A percentile compares a stretch with the other conserved stretches of the same genome.
Conservation (phyloP, 2,113 vertebrate genomes). For the Progne subis region DNA sequence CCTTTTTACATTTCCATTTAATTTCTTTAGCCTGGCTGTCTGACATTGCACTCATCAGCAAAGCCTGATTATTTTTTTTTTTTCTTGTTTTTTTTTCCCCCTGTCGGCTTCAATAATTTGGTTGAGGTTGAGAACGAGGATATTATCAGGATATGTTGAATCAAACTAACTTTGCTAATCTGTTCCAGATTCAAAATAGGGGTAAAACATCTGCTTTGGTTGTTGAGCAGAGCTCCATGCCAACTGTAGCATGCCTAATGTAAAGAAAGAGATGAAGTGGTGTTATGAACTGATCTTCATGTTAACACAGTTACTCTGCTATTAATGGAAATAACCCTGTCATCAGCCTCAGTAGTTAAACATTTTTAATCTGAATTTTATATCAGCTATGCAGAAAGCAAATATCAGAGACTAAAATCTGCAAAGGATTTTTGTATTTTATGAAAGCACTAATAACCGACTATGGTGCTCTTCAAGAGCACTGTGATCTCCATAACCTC, state of each 20-base stretch:
- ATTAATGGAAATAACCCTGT: slow-evolving; percentile 17
- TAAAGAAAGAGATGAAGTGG: slow-evolving; percentile 14
- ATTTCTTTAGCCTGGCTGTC: background rate
- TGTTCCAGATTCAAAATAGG: slow-evolving; percentile 42
- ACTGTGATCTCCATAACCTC: background rate
- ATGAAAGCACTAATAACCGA: background rate
- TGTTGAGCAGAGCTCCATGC: background rate
- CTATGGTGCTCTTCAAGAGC: background rate
- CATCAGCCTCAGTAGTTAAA: background rate
- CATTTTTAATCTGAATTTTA: background rate
- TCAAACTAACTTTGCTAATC: background rate
- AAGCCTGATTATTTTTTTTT: background rate
- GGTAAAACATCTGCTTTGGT: slow-evolving; percentile 34
- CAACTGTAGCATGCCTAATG: slow-evolving; percentile 12
- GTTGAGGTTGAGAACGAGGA: background rate
- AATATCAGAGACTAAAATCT: background rate
- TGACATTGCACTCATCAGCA: background rate
- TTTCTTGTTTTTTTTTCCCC: background rate
- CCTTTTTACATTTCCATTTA: background rate
- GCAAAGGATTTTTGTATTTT: background rate
- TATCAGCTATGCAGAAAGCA: background rate
- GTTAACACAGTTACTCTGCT: slow-evolving; percentile 27
- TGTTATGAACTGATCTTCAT: background rate
- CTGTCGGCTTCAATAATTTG: background rate
- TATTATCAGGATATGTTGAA: background rate